Percentiles rank a stretch among this genome's conserved stretches.
These are phyloP conservation scores for Melanerpes aurifrons DNA, from an alignment of 2,113 vertebrate species.

Conservation along the genomic window DNA sequence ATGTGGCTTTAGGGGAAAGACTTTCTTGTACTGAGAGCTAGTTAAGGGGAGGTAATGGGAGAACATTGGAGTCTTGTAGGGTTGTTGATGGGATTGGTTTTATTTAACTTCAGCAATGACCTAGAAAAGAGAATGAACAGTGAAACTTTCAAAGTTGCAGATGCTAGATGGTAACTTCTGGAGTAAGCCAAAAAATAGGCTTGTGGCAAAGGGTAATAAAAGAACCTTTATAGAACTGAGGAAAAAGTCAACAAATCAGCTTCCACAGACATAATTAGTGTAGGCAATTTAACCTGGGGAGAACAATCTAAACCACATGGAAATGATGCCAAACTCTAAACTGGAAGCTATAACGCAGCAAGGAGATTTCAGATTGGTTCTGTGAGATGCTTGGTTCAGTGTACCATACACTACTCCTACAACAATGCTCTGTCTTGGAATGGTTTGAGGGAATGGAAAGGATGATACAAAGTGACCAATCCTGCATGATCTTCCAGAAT, in stretches of 20 bases:
- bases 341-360: neutral
- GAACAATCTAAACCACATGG: neutral
- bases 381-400: neutral
- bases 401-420: neutral
- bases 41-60: neutral
- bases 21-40: neutral
- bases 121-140: neutral
- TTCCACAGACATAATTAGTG: fast-evolving
- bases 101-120: neutral
- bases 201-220: neutral
- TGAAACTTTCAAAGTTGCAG: neutral
- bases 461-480: neutral
- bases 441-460: neutral
- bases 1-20: neutral
- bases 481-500: neutral
- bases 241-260: neutral
- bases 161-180: neutral
- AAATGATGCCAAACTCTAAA: neutral
- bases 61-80: neutral
- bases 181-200: neutral
- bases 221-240: neutral
- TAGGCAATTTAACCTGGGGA: neutral
- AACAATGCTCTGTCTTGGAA: neutral
- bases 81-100: neutral
- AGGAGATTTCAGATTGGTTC: neutral